These are phyloP conservation scores for Chloroceryle aenea DNA, from an alignment of 2,113 vertebrate species.

Conservation along the genomic window DNA sequence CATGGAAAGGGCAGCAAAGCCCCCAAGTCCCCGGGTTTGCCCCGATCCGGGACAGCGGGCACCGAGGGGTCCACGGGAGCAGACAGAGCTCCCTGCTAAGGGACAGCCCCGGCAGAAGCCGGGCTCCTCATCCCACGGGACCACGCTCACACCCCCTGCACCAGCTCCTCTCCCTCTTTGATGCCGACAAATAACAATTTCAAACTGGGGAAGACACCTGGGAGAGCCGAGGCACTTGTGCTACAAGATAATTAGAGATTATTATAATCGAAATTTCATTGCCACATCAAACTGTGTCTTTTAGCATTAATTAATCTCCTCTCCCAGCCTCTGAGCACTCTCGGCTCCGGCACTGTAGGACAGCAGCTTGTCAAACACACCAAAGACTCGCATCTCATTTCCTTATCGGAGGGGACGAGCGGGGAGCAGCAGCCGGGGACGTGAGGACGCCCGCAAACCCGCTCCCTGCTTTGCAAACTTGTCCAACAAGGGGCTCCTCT, in stretches of 20 bases:
- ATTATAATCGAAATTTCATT: constrained; percentile 82
- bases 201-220: constrained; percentile 73
- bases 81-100: rapidly evolving
- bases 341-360: constrained; percentile 48
- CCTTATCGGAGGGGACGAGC: constrained; percentile 32
- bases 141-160: not conserved
- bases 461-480: not conserved
- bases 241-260: constrained; percentile 84
- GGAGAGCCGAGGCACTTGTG: constrained; percentile 67
- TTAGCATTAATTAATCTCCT: constrained; percentile 84
- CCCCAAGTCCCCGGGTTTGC: rapidly evolving
- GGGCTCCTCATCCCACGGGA: not conserved
- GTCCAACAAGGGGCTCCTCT: not conserved
- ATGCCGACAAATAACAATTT: constrained; percentile 56
- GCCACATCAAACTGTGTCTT: constrained; percentile 81
- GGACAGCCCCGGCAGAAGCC: not conserved
- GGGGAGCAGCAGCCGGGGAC: constrained; percentile 1
- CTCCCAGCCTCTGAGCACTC: constrained; percentile 68
- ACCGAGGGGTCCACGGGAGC: not conserved
- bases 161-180: not conserved
- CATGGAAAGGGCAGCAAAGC: rapidly evolving
- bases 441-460: not conserved
- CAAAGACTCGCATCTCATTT: constrained; percentile 71
- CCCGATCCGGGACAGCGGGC: not conserved
- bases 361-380: constrained; percentile 74